Percentiles rank a stretch among this genome's conserved stretches.
phyloP scores from a whole-genome alignment of 2,797 vertebrate genomes.

The Syngnathus rostellatus region DNA sequence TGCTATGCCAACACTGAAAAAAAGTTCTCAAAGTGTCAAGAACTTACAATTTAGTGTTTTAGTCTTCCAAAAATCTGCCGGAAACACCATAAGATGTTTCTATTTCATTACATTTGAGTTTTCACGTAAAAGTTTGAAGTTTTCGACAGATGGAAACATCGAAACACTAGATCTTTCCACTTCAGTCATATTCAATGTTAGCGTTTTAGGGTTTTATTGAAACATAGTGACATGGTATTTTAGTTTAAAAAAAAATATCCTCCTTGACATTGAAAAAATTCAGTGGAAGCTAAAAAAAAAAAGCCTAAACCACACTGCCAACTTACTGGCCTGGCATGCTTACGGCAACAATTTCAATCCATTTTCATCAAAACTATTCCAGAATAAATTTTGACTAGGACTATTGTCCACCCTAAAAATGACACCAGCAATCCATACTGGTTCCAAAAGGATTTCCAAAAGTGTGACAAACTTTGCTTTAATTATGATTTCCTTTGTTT shows the following conservation, averaged over 20 bases:
- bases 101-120: too few species aligned
- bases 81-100: too few species aligned
- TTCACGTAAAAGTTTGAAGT: too few species aligned
- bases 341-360: not conserved
- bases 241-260: too few species aligned
- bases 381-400: not conserved
- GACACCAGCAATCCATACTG: slow-evolving; percentile 27
- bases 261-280: too few species aligned
- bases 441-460: slow-evolving; percentile 26
- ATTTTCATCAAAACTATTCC: not conserved
- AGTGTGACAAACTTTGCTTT: slow-evolving; percentile 37
- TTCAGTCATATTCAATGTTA: not conserved
- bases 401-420: not conserved
- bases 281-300: too few species aligned
- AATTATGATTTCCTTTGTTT: slow-evolving; percentile 14
- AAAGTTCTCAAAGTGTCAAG: not conserved
- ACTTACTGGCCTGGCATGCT: not conserved
- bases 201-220: not conserved
- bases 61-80: too few species aligned
- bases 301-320: not conserved
- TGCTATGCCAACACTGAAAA: not conserved
- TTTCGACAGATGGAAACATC: too few species aligned
- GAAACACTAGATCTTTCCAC: too few species aligned
- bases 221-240: too few species aligned
- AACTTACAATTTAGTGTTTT: too few species aligned